Percentiles rank a stretch among this genome's conserved stretches.
Evolutionary conservation across 2,888 invertebrate species (phyloP).

Genomic region (Melieria picta): DNA sequence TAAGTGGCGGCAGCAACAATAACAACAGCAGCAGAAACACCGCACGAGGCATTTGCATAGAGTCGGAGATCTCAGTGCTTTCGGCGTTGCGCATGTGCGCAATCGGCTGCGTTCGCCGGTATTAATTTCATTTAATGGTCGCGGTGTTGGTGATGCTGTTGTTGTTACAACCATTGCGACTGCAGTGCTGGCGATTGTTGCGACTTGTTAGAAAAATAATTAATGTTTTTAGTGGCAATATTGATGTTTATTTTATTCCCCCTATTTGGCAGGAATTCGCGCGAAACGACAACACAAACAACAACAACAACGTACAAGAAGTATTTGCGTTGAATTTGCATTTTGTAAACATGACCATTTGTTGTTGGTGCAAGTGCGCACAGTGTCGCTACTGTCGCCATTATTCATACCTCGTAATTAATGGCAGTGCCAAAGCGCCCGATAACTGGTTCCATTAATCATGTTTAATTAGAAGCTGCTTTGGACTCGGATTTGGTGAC

Average conservation of each 20-base stretch:
- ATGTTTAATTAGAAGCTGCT: no score
- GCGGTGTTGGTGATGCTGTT: no score
- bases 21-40: constrained; percentile 3
- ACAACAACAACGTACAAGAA: neutral
- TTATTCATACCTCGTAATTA: no score
- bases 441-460: no score
- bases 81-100: neutral
- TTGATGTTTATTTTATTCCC: neutral
- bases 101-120: neutral
- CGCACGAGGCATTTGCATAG: neutral
- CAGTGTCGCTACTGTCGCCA: no score
- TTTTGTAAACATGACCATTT: neutral
- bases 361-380: neutral
- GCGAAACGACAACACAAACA: neutral
- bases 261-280: neutral
- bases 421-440: no score
- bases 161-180: no score
- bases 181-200: neutral
- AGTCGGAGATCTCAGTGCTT: neutral
- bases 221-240: neutral
- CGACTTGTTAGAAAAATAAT: neutral
- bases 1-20: constrained; percentile 14
- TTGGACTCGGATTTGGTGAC: no score
- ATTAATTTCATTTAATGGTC: neutral
- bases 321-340: neutral